Evolutionary conservation across 37 sponge, comb jelly and placozoan genomes (phyloP).

Genomic region (Beroe forskalii): DNA sequence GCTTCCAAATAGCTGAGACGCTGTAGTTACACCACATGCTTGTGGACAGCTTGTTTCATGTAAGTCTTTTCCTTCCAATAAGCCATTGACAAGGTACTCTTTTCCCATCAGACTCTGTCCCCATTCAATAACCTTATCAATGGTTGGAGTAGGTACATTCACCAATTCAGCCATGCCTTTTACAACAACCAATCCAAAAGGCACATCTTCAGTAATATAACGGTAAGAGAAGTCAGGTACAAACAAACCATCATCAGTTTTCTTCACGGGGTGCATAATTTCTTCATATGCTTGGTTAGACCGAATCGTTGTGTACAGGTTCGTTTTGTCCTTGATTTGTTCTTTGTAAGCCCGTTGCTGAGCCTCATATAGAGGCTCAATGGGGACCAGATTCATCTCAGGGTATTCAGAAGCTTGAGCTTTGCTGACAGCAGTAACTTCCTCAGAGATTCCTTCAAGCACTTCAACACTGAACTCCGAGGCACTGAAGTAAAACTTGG

Average conservation of each 20-base stretch:
- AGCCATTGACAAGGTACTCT: neutral
- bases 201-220: neutral
- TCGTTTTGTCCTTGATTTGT: neutral
- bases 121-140: neutral
- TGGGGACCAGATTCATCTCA: neutral
- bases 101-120: neutral
- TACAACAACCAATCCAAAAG: neutral
- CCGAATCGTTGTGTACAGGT: neutral
- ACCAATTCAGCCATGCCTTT: neutral
- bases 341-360: neutral
- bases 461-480: neutral
- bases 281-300: neutral
- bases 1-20: neutral
- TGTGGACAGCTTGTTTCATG: neutral
- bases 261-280: neutral
- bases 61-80: neutral
- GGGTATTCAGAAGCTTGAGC: neutral
- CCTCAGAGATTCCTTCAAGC: neutral
- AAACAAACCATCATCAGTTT: neutral
- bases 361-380: neutral
- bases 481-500: neutral
- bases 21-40: neutral
- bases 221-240: neutral
- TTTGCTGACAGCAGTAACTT: neutral
- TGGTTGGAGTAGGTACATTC: neutral